Conservation (phyloP, 2,113 vertebrate genomes). For the Ammodytes dubius region DNA sequence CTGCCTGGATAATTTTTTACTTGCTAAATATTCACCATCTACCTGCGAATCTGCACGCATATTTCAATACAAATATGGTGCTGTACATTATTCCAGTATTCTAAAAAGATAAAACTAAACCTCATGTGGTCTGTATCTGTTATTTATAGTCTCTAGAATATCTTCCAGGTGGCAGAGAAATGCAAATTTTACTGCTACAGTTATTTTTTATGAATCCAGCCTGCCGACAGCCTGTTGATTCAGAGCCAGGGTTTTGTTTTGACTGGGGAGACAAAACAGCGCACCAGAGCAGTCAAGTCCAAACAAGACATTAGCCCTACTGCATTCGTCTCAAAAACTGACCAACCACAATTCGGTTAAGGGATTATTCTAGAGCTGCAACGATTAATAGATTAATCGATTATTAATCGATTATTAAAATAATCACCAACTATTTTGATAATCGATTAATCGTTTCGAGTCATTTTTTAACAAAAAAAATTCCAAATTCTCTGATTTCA, state of each 20-base stretch:
- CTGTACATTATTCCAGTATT: background rate
- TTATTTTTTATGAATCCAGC: background rate
- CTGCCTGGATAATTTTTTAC: background rate
- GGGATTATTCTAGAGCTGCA: no score
- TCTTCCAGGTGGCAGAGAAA: background rate
- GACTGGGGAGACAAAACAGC: background rate
- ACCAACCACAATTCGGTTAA: no score
- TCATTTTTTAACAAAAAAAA: no score
- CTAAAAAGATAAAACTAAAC: background rate
- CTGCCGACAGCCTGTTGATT: background rate
- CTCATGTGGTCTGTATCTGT: background rate
- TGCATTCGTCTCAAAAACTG: background rate
- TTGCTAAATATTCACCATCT: background rate
- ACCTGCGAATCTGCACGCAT: background rate
- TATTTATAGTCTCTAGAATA: background rate
- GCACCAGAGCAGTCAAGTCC: background rate
- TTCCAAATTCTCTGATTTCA: no score
- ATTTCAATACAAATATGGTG: background rate
- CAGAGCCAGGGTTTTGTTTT: constrained; percentile 15
- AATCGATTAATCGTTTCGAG: no score
- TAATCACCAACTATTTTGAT: no score
- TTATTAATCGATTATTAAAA: no score
- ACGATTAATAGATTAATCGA: no score
- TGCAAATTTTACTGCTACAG: background rate
- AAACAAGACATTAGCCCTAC: background rate